Evolutionary conservation across 2,888 invertebrate genomes (phyloP).

Genomic region (Mystacides longicornis): DNA sequence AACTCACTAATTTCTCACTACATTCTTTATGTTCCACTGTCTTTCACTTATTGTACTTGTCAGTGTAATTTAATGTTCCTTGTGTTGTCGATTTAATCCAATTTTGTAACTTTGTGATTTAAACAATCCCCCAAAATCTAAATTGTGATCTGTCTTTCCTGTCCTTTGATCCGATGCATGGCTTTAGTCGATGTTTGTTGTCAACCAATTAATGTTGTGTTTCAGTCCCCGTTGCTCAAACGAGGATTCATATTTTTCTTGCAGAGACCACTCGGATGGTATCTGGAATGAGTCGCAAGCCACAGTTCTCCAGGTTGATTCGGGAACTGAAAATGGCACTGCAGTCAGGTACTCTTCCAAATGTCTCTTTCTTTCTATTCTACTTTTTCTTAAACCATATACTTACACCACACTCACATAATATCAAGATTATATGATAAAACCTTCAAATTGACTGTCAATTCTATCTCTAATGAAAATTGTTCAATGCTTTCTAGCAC

Average conservation of each 20-base stretch:
- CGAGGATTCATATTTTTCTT: constrained; percentile 26
- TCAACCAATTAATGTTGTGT: constrained; percentile 18
- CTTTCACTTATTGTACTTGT: too few relatives aligned
- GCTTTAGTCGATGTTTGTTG: constrained; percentile 22
- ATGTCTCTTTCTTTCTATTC: background rate
- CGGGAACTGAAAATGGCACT: constrained; percentile 58
- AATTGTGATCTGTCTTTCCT: background rate
- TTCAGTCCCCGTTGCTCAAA: constrained; percentile 26
- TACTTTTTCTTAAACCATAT: too few relatives aligned
- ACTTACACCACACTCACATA: too few relatives aligned
- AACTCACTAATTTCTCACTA: too few relatives aligned
- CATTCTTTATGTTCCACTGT: too few relatives aligned
- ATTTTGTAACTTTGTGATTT: too few relatives aligned
- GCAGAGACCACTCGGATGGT: constrained; percentile 75
- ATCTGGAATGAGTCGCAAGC: constrained; percentile 88
- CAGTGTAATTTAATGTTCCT: too few relatives aligned
- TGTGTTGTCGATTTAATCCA: too few relatives aligned
- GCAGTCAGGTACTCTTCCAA: constrained; percentile 40
- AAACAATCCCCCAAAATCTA: background rate
- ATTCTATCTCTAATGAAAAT: background rate
- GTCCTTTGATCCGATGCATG: constrained; percentile 12
- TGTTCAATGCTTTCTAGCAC: constrained; percentile 30
- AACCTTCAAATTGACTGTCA: background rate
- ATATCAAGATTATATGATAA: background rate
- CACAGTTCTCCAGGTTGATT: constrained; percentile 71